These are phyloP conservation scores for Xanthostigma xanthostigma DNA, from an alignment of 2,888 invertebrate species.

Conservation along the genomic window DNA sequence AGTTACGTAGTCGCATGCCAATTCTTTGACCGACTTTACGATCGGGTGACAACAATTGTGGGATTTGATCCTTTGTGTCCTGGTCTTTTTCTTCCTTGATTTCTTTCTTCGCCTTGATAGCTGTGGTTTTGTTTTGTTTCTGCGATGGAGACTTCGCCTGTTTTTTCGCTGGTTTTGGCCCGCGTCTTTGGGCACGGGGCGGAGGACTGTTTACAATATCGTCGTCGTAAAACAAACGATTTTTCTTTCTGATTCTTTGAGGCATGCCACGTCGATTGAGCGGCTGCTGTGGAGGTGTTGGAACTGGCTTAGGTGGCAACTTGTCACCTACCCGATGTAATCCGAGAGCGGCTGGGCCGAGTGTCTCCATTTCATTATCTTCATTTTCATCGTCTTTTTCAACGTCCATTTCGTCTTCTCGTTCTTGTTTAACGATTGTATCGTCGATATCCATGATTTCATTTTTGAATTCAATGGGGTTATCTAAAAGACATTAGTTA, in stretches of 20 bases:
- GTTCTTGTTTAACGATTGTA: background rate
- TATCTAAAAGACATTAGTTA: background rate
- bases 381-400: slow-evolving; percentile 44
- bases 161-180: slow-evolving; percentile 38
- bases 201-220: slow-evolving; percentile 70
- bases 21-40: slow-evolving; percentile 79
- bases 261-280: slow-evolving; percentile 82
- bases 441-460: background rate
- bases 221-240: slow-evolving; percentile 78
- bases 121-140: slow-evolving; percentile 33
- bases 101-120: slow-evolving; percentile 22
- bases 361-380: slow-evolving; percentile 51
- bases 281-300: slow-evolving; percentile 58
- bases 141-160: slow-evolving; percentile 28
- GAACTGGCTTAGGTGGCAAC: slow-evolving; percentile 51
- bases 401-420: background rate
- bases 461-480: background rate
- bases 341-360: slow-evolving; percentile 67
- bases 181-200: slow-evolving; percentile 54
- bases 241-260: slow-evolving; percentile 77
- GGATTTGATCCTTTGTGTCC: slow-evolving; percentile 4
- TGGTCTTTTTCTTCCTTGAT: slow-evolving; percentile 18
- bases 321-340: slow-evolving; percentile 70
- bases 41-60: slow-evolving; percentile 41
- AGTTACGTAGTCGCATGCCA: slow-evolving; percentile 75